phyloP scores from a whole-genome alignment of 37 sponge, comb jelly and placozoan species.

The Amphimedon queenslandica region DNA sequence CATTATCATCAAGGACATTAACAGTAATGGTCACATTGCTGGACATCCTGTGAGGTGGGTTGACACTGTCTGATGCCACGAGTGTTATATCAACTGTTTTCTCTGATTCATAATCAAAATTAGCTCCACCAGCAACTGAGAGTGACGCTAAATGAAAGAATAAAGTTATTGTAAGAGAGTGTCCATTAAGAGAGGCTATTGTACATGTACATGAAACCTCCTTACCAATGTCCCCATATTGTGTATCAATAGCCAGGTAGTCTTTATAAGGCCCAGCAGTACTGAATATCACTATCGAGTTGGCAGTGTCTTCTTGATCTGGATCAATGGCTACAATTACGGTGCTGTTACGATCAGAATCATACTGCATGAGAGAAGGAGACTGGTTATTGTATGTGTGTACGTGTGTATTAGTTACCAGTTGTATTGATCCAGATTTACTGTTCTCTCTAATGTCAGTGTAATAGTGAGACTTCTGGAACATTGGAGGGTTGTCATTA shows the following conservation, averaged over 20 bases:
- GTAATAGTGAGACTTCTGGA: neutral
- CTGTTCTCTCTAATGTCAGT: constrained; percentile 37
- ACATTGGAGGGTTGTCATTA: constrained; percentile 21
- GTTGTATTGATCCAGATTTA: constrained; percentile 12
- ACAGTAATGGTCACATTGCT: constrained; percentile 10
- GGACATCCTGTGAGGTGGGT: constrained; percentile 2
- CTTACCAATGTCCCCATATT: constrained; percentile 17
- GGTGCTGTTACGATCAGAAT: constrained; percentile 10
- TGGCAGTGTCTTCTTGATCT: constrained; percentile 31
- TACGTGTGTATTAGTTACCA: too few species aligned
- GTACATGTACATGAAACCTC: too few species aligned
- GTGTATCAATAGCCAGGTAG: constrained; percentile 26
- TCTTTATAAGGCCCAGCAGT: constrained; percentile 13
- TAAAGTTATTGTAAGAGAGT: too few species aligned
- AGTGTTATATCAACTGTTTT: constrained; percentile 5
- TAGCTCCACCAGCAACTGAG: constrained; percentile 25
- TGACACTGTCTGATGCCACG: constrained; percentile 25
- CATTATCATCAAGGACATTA: constrained; percentile 26
- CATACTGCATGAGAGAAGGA: neutral
- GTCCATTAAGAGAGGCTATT: too few species aligned
- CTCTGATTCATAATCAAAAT: constrained; percentile 17
- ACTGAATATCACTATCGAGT: constrained; percentile 22
- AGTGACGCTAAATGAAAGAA: neutral
- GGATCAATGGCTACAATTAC: constrained; percentile 35
- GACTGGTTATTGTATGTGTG: too few species aligned